phyloP scores from a whole-genome alignment of 2,797 vertebrate species.

The Leptoclinus maculatus region DNA sequence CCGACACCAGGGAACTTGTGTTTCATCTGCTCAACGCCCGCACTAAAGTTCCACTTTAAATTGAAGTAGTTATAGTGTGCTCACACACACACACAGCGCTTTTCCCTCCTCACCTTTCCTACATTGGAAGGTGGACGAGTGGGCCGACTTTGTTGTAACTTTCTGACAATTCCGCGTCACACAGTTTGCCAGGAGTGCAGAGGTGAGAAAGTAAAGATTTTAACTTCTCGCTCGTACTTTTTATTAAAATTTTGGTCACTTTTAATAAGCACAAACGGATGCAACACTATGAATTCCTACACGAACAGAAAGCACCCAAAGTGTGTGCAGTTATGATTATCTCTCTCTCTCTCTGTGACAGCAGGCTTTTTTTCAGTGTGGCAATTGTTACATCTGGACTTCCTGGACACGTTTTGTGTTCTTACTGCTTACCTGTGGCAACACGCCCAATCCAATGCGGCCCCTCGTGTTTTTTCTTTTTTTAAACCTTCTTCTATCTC shows the following conservation, averaged over 20 bases:
- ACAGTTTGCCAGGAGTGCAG: background rate
- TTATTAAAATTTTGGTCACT: background rate
- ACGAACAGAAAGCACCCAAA: background rate
- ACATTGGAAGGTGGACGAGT: rapidly evolving
- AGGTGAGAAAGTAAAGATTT: background rate
- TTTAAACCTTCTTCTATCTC: background rate
- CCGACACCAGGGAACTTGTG: conserved; percentile 38
- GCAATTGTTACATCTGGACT: background rate
- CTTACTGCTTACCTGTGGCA: background rate
- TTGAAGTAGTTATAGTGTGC: background rate
- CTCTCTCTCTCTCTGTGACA: background rate
- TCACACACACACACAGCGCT: background rate
- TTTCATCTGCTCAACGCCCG: conserved; percentile 19
- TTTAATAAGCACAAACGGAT: background rate
- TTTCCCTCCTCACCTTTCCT: background rate
- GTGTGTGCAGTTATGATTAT: background rate
- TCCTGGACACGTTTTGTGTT: background rate
- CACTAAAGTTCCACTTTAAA: conserved; percentile 12
- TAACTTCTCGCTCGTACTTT: no score
- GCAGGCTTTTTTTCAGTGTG: background rate
- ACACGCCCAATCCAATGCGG: background rate
- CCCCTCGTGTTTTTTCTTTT: background rate
- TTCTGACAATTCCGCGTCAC: background rate
- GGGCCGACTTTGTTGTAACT: no score
- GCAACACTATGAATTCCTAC: background rate